Base-by-base conservation (phyloP, 2,797 vertebrate species). In the Nannoperca obscura region DNA sequence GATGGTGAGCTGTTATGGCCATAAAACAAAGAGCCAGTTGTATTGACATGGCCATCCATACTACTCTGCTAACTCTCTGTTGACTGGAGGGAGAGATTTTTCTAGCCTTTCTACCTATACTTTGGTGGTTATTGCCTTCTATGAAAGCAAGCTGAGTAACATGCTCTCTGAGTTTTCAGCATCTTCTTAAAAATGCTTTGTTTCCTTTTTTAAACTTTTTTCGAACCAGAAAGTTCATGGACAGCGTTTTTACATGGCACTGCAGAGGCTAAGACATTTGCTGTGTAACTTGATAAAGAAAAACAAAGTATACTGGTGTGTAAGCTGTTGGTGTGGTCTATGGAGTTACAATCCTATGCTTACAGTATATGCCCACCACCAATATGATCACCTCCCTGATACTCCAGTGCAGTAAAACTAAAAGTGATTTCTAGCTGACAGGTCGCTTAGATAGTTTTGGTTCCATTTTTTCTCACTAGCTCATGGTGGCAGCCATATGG, bases 1-100 rank as follows among this genome's bases (percentile, higher is more conserved):
- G 91, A 95, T 94, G 90, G 89, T 76, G 81, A 79, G 79, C 86
- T 90, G 84, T 92, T 92, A 86, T 80, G 90, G 89, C 86, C 89
- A 94, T 95, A 92, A 92, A 94, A 91, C 92, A 94, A 81, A 78
- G 74, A 85, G 86, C 78, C 76, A 71, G 78, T 86, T 91, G 91
- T 94, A 93, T 94, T 91, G 94, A 92, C 95, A 93, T 3, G 17
- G 69, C 85, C 85, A 92, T 94, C 88, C 76, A 90, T 93, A 91
- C 82, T 83, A 74, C 85, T 91, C 88, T 85, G 76, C 86, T 81
- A 85, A 86, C 79, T 81, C 88, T 80, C 86, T 75, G 85, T 80
- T n/a, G 76, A 71, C 75, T 46, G 57, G 60, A 65, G 53, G 75
- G 62, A 66, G 71, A 65, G 6, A 59, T 55, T 81, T 71, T 85